These are phyloP conservation scores for Platyrinchus mystaceus DNA, from an alignment of 2,797 vertebrate species.

Conservation along the genomic window DNA sequence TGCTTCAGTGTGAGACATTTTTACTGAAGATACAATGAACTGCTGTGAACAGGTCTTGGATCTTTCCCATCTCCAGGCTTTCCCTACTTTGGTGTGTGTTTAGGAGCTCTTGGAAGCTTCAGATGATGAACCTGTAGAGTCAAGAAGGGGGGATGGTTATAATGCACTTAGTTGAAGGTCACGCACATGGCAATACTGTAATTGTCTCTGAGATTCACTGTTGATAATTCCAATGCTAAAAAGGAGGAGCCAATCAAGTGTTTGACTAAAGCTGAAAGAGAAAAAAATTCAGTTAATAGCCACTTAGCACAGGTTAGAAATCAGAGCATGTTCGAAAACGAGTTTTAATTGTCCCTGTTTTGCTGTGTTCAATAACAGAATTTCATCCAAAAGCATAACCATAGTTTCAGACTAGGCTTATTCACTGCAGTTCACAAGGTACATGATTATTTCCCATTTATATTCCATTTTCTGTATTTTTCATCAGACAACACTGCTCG, in stretches of 20 bases:
- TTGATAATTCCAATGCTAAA: neutral
- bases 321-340: neutral
- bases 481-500: conserved; percentile 91
- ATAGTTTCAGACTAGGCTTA: neutral
- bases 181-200: neutral
- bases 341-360: neutral
- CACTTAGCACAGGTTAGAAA: neutral
- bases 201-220: neutral
- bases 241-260: neutral
- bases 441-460: neutral
- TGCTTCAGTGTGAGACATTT: neutral
- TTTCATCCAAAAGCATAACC: neutral
- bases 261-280: neutral
- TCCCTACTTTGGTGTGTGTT: neutral
- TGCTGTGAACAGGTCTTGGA: neutral
- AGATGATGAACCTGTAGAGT: neutral
- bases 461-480: conserved; percentile 56
- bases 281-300: neutral
- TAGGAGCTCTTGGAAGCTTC: neutral
- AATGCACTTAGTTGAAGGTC: neutral
- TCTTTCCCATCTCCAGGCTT: neutral
- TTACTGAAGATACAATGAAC: neutral
- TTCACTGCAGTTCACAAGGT: neutral
- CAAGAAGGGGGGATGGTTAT: neutral
- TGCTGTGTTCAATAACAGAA: neutral